These are phyloP conservation scores for Odobenus rosmarus DNA, from an alignment of 2,113 vertebrate genomes.

Conservation along the genomic window DNA sequence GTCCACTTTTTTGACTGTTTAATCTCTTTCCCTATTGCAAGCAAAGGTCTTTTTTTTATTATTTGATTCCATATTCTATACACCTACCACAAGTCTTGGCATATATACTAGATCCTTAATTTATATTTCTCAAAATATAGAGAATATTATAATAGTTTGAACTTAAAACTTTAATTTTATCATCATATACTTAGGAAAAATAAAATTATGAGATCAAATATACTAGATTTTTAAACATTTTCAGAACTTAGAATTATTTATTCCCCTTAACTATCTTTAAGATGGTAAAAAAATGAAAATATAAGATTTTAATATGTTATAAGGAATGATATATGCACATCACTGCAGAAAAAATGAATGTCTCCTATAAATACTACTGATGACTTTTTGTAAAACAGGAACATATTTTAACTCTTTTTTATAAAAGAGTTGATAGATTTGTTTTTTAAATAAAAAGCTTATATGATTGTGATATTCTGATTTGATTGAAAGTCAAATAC, in stretches of 20 bases:
- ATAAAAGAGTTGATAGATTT: background rate
- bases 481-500: background rate
- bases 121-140: background rate
- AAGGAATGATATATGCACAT: background rate
- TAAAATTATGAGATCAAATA: background rate
- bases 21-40: background rate
- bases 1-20: background rate
- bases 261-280: background rate
- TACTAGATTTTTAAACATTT: background rate
- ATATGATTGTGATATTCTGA: background rate
- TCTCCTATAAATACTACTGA: background rate
- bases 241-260: conserved; percentile 25
- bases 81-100: background rate
- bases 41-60: background rate
- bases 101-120: background rate
- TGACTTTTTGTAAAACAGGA: background rate
- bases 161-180: background rate
- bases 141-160: background rate
- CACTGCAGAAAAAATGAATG: background rate
- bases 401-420: background rate
- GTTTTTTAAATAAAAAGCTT: conserved; percentile 3
- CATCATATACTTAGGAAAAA: background rate
- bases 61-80: background rate
- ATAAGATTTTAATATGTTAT: background rate
- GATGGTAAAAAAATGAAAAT: background rate